phyloP scores from a whole-genome alignment of 2,888 invertebrate species.

The Pristionchus fissidentatus region DNA sequence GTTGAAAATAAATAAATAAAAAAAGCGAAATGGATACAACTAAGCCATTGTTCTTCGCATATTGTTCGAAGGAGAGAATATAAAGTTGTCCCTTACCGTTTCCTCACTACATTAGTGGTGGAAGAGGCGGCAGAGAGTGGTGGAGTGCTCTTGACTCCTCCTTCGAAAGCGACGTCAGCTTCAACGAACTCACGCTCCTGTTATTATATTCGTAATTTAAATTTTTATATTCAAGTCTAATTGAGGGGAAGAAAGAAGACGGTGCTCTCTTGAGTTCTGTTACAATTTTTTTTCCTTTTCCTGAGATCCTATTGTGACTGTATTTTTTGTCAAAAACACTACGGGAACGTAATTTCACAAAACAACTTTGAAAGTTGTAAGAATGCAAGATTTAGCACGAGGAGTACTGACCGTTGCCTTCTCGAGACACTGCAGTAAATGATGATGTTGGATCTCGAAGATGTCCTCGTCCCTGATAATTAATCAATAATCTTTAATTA shows the following conservation, averaged over 20 bases:
- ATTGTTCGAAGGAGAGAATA: neutral
- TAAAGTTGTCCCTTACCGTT: neutral
- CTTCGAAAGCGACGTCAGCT: slow-evolving; percentile 69
- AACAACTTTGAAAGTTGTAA: too few species aligned
- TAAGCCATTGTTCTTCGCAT: neutral
- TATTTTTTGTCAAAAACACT: too few species aligned
- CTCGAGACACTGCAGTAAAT: slow-evolving; percentile 94
- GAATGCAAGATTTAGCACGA: neutral
- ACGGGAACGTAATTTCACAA: neutral
- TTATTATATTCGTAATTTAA: slow-evolving; percentile 13
- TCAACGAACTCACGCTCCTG: slow-evolving; percentile 73
- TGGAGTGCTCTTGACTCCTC: slow-evolving; percentile 66
- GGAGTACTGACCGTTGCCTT: slow-evolving; percentile 85
- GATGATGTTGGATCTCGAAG: slow-evolving; percentile 98
- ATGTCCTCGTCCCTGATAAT: slow-evolving; percentile 88
- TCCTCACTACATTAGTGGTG: slow-evolving; percentile 30
- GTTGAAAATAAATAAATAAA: too few species aligned
- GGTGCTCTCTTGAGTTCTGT: neutral
- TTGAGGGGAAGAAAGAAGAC: neutral
- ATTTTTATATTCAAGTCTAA: neutral
- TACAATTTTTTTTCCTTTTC: neutral
- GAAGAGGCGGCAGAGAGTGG: slow-evolving; percentile 58
- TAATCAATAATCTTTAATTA: too few species aligned
- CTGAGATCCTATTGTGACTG: too few species aligned
- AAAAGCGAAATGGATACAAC: neutral